Evolutionary conservation across 2,113 vertebrate genomes (phyloP).

Genomic region (Uria aalge): DNA sequence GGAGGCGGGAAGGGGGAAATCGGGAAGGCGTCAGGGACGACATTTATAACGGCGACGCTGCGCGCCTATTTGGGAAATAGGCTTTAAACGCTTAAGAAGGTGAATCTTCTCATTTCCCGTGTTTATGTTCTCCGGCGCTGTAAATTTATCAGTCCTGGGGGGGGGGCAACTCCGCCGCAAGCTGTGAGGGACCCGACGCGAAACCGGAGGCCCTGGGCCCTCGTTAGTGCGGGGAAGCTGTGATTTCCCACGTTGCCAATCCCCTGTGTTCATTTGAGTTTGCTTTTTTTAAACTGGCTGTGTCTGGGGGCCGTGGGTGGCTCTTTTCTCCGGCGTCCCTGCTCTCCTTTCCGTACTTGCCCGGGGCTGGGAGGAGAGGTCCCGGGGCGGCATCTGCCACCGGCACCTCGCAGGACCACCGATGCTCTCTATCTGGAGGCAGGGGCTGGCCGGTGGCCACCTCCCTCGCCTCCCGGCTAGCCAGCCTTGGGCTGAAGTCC

Average conservation of each 20-base stretch:
- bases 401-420: neutral
- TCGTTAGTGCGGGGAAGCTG: neutral
- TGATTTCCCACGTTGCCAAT: neutral
- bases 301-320: neutral
- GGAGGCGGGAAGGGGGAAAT: constrained; percentile 37
- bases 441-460: neutral
- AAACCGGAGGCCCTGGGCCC: neutral
- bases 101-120: constrained; percentile 65
- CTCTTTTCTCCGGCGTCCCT: neutral
- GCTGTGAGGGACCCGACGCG: constrained; percentile 4
- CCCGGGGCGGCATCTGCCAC: neutral
- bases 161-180: neutral
- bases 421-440: neutral
- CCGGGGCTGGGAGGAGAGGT: neutral
- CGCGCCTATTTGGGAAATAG: constrained; percentile 69
- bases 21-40: constrained; percentile 62
- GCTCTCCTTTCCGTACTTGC: fast-evolving
- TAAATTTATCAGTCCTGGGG: constrained; percentile 34
- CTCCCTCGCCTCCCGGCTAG: neutral
- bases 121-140: neutral
- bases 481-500: neutral
- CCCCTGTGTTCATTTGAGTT: neutral
- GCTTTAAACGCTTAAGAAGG: constrained; percentile 70
- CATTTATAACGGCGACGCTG: constrained; percentile 50
- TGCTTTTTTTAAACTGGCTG: neutral